These are phyloP conservation scores for Sussaba pulchella DNA, from an alignment of 2,888 invertebrate genomes.

Conservation along the genomic window DNA sequence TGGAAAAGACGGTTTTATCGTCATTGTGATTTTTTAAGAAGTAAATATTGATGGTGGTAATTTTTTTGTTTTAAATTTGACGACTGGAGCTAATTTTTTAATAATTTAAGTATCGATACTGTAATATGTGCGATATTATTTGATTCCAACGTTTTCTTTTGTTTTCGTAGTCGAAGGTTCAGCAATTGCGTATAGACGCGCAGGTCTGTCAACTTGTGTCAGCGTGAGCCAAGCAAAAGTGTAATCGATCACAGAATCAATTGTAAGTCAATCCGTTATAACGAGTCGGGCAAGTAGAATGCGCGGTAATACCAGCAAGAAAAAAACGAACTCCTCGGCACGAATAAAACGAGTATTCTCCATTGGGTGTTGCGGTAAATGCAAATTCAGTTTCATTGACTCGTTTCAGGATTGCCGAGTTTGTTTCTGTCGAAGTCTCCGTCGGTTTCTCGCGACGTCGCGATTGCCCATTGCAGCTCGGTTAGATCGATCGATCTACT, in stretches of 20 bases:
- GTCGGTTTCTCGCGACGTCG: conserved; percentile 16
- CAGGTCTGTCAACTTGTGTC: background rate
- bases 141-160: background rate
- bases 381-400: conserved; percentile 55
- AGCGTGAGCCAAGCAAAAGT: background rate
- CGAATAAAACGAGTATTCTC: conserved; percentile 17
- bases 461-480: conserved; percentile 14
- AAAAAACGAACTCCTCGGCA: background rate
- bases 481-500: conserved; percentile 33
- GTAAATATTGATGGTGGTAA: too few species aligned
- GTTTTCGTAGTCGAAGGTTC: background rate
- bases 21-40: too few species aligned
- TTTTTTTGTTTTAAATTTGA: too few species aligned
- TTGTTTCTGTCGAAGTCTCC: background rate
- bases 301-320: background rate
- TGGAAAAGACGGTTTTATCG: too few species aligned
- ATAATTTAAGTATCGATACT: too few species aligned
- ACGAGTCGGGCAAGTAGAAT: conserved; percentile 9
- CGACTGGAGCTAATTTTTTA: too few species aligned
- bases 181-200: background rate
- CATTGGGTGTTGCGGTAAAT: conserved; percentile 36
- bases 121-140: background rate
- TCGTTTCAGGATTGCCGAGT: conserved; percentile 14
- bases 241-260: conserved; percentile 14
- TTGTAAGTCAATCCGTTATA: conserved; percentile 29